Percentiles rank a stretch among this genome's conserved stretches.
Evolutionary conservation across 1,140 invertebrate genomes (phyloP).

Genomic region (Euborellia annulipes): DNA sequence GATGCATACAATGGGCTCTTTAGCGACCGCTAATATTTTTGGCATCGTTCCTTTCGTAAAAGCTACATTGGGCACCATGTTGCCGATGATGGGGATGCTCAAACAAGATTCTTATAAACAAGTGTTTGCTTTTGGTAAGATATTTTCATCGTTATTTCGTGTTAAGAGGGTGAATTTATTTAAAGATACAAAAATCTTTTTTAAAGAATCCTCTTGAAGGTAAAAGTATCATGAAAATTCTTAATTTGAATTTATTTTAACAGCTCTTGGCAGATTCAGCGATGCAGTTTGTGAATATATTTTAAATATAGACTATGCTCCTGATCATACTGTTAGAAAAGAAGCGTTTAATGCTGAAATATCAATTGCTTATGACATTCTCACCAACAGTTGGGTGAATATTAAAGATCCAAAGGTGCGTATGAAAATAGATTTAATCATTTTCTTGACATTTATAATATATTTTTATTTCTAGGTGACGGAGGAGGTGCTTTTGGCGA

Average conservation of each 20-base stretch:
- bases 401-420: constrained; percentile 60
- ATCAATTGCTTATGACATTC: constrained; percentile 58
- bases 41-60: constrained; percentile 70
- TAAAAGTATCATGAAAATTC: too few species aligned
- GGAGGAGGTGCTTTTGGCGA: constrained; percentile 47
- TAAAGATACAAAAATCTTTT: too few species aligned
- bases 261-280: constrained; percentile 66
- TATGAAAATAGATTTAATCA: constrained; percentile 31
- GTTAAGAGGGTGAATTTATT: too few species aligned
- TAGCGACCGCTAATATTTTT: constrained; percentile 60
- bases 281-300: constrained; percentile 75
- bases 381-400: constrained; percentile 64
- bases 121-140: constrained; percentile 60
- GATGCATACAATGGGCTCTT: constrained; percentile 60
- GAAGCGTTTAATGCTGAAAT: constrained; percentile 64
- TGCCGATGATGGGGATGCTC: constrained; percentile 58
- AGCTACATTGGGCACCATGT: constrained; percentile 55
- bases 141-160: too few species aligned
- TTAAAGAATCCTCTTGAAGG: too few species aligned
- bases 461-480: constrained; percentile 25
- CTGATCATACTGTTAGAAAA: constrained; percentile 49
- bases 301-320: constrained; percentile 41
- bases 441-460: constrained; percentile 1
- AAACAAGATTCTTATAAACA: constrained; percentile 63
- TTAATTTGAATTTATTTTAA: too few species aligned